Conservation (phyloP, 2,888 invertebrate genomes). For the Drosophila parthenogenetica region DNA sequence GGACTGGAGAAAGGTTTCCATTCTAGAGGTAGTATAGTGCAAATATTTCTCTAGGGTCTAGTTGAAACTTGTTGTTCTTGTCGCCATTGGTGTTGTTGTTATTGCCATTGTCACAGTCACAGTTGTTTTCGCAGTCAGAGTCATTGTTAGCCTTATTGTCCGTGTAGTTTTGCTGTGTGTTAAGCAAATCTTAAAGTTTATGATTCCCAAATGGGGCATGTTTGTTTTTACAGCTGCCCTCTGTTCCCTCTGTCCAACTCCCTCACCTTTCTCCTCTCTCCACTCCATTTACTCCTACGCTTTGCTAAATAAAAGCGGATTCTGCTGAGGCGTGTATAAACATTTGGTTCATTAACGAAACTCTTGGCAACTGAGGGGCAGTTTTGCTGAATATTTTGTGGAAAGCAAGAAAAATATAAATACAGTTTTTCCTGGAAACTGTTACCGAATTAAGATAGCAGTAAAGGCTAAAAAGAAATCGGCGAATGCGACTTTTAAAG, state of each 20-base stretch:
- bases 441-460: neutral
- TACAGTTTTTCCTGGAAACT: constrained; percentile 11
- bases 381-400: constrained; percentile 1
- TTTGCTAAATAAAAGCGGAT: neutral
- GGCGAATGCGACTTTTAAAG: neutral
- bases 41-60: constrained; percentile 14
- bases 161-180: constrained; percentile 15
- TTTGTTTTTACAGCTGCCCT: constrained; percentile 15
- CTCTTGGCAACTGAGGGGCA: constrained; percentile 6
- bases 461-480: neutral
- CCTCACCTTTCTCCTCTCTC: too few relatives aligned
- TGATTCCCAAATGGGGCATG: constrained; percentile 20
- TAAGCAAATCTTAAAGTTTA: constrained; percentile 34
- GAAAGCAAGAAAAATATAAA: constrained; percentile 1
- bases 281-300: too few relatives aligned
- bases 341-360: constrained; percentile 23
- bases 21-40: neutral
- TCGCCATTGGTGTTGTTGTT: constrained; percentile 6
- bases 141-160: neutral
- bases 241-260: neutral
- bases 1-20: too few relatives aligned
- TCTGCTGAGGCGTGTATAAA: constrained; percentile 13
- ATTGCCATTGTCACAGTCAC: neutral
- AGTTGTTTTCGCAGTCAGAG: constrained; percentile 4
- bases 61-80: constrained; percentile 19